phyloP scores from a whole-genome alignment of 2,113 vertebrate species.

The Petroica traversi region DNA sequence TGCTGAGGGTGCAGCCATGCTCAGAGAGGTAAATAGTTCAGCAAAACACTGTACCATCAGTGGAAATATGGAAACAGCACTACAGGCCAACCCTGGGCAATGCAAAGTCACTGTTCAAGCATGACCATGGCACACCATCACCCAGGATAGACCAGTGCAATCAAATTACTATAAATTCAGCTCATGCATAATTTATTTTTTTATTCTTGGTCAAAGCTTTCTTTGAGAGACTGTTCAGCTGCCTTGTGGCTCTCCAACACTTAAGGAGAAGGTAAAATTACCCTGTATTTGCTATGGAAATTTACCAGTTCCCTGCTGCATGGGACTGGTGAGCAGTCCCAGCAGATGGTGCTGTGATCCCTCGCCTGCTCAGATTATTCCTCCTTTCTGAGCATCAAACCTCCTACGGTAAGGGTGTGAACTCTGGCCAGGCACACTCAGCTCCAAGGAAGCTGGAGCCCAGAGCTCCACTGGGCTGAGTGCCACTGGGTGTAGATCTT shows the following conservation, averaged over 20 bases:
- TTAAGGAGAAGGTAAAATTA: not conserved
- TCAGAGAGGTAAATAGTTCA: accelerated
- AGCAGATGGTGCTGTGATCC: slow-evolving; percentile 43
- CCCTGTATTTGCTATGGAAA: not conserved
- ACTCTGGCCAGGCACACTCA: not conserved
- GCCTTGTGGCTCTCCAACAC: not conserved
- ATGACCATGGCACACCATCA: accelerated
- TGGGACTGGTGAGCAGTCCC: not conserved
- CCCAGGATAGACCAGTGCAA: accelerated
- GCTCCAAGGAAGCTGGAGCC: not conserved
- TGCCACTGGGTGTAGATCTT: no score
- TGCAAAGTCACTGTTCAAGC: accelerated
- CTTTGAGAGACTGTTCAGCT: not conserved
- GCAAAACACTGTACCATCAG: not conserved
- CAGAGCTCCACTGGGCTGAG: not conserved
- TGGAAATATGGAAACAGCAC: accelerated
- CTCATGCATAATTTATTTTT: not conserved
- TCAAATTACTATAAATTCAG: not conserved
- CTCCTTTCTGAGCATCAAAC: not conserved
- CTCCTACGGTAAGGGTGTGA: not conserved
- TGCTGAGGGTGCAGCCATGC: accelerated
- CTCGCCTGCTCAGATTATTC: not conserved
- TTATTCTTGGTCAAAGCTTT: not conserved
- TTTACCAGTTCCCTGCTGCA: not conserved
- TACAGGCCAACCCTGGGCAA: accelerated